Evolutionary conservation across 2,888 invertebrate species (phyloP), one percentile per base, ranked within the genome.

Genomic region (Drosophila tripunctata): DNA sequence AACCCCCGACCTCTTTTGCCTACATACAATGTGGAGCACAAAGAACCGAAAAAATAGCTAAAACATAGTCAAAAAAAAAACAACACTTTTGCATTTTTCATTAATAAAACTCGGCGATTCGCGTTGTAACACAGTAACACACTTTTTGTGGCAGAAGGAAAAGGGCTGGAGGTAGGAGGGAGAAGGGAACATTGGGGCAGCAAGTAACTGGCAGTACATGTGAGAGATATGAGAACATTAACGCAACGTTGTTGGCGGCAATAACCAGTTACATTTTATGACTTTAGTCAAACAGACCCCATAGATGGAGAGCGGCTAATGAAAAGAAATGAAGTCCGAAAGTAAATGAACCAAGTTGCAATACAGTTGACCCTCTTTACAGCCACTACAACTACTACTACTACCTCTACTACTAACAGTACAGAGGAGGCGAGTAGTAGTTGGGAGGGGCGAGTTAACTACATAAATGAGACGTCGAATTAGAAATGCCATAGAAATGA

Each of bases 261-360:
- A 75, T 70, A 84, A 81, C 78, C 85, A 84, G 80, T 81, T 84
- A 84, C 85, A 76, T 81, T 81, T 81, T 81, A 84, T 81, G 76
- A 74, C 80, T 70, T 67, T 74, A 74, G 74, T 75, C 67, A 62
- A 60, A 66, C 63, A 41, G 55, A 44, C 47, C 64, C 48, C 80
- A 35, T 73, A 80, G 67, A 68, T 78, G 79, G 79, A 61, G 58
- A 67, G 69, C 78, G 76, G 78, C 78, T 81, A 81, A 81, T 81
- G 81, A 81, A 81, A 84, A 74, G 81, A 84, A 84, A 81, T 84
- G 85, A 81, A 78, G 67, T 64, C 74, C 71, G 64, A 65, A 68
- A 67, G 67, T 74, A 76, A 68, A 78, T 74, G 71, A 75, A 81
- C 75, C 66, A 75, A 72, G 81, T 81, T 78, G 78, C 68, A 78